Percentiles rank a stretch among this genome's conserved stretches.
Conservation (phyloP, 2,888 invertebrate species). For the Blastobasis lacticolella region DNA sequence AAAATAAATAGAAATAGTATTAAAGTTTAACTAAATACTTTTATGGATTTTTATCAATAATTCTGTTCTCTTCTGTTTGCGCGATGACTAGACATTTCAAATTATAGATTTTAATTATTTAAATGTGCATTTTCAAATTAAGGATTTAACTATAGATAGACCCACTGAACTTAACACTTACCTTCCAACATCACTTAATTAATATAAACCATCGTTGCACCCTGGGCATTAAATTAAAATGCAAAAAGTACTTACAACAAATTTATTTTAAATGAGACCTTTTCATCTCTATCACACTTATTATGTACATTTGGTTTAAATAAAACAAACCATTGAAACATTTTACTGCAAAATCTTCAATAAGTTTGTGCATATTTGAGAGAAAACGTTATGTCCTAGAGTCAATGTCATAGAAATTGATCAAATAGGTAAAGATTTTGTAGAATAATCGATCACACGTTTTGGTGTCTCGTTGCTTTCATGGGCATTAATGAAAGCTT, state of each 20-base stretch:
- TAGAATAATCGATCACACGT: slow-evolving; percentile 50
- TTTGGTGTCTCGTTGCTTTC: slow-evolving; percentile 53
- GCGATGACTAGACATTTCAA: too few relatives aligned
- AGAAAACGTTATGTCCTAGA: slow-evolving; percentile 53
- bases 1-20: too few relatives aligned
- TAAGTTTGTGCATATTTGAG: slow-evolving; percentile 72
- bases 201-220: not conserved
- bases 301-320: slow-evolving; percentile 73
- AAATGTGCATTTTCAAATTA: too few relatives aligned
- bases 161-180: too few relatives aligned
- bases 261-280: slow-evolving; percentile 73
- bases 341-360: slow-evolving; percentile 61
- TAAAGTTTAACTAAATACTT: too few relatives aligned
- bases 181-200: too few relatives aligned
- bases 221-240: slow-evolving; percentile 14
- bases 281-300: slow-evolving; percentile 74
- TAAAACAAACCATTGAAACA: slow-evolving; percentile 69
- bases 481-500: slow-evolving; percentile 22
- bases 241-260: slow-evolving; percentile 61
- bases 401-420: slow-evolving; percentile 58
- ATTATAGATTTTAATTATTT: too few relatives aligned
- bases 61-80: too few relatives aligned
- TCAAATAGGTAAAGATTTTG: slow-evolving; percentile 43
- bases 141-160: too few relatives aligned
- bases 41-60: too few relatives aligned